Percentiles rank a stretch among this genome's conserved stretches.
phyloP scores from a whole-genome alignment of 2,888 invertebrate species.

The Lottia scabra region DNA sequence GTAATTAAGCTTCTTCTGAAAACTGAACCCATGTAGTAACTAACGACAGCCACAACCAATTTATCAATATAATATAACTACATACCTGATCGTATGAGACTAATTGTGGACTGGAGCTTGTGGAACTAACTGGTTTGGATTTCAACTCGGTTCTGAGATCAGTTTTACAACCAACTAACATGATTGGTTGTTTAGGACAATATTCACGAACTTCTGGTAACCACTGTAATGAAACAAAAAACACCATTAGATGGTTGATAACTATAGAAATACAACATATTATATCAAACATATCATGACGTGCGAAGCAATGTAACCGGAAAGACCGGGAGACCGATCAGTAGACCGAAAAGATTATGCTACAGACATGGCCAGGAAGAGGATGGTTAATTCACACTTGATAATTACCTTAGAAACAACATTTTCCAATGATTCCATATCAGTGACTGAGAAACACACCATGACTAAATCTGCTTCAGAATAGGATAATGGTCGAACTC shows the following conservation, averaged over 20 bases:
- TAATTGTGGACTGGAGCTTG: constrained; percentile 49
- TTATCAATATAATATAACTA: too few relatives aligned
- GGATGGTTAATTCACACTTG: not conserved
- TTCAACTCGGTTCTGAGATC: constrained; percentile 76
- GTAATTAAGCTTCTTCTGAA: too few relatives aligned
- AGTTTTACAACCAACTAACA: constrained; percentile 78
- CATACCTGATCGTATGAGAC: constrained; percentile 54
- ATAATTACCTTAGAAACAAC: constrained; percentile 52
- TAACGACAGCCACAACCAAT: too few relatives aligned
- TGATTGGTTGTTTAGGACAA: constrained; percentile 75
- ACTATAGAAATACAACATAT: too few relatives aligned
- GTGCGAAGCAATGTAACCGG: not conserved
- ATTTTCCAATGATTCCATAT: constrained; percentile 55
- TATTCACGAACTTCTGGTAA: constrained; percentile 77
- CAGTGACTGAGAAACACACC: constrained; percentile 58
- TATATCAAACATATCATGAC: too few relatives aligned
- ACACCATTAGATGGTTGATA: not conserved
- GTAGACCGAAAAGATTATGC: too few relatives aligned
- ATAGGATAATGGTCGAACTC: constrained; percentile 59
- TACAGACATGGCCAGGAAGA: not conserved
- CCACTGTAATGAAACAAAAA: constrained; percentile 72
- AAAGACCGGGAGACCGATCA: too few relatives aligned
- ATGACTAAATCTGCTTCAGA: constrained; percentile 57
- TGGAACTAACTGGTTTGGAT: constrained; percentile 70
- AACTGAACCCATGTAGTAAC: too few relatives aligned